Evolutionary conservation across 2,797 vertebrate species (phyloP), one percentile per base, ranked within the genome.

Genomic region (Thunnus albacares): DNA sequence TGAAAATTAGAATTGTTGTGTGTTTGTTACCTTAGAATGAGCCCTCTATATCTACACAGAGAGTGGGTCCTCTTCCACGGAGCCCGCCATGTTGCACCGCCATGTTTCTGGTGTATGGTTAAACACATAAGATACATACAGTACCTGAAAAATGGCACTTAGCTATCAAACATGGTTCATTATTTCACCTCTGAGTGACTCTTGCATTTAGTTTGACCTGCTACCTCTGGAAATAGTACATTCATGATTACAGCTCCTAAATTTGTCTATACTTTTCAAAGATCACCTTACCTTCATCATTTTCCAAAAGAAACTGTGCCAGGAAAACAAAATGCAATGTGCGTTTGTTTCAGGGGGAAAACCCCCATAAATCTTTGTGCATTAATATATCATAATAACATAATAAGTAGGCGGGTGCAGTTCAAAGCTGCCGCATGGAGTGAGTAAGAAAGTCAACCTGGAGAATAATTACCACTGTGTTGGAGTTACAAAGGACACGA

Each of bases 351-450:
- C 57, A 73, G 62, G 51, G 28, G 82, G 86, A 86, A 90, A 91
- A 71, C 35, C 53, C 80, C 78, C 64, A 84, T 91, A 90, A 89
- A 90, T 49, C 85, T 82, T 77, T 88, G 86, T 82, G 28, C 73
- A 51, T 83, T 74, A 84, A 89, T 89, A 80, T 62, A 87, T 86
- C 81, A 82, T 87, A 81, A 89, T 90, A 85, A 85, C 85, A 86
- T 91, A 91, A 91, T 90, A 80, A 92, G 81, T 62, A 89, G 79
- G 84, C 53, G 47, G 81, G 71, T 47, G 0, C 1, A n/a, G 83
- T 87, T 92, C 86, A 89, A 90, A 91, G 83, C 10, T 6, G 3
- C 26, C 38, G 24, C 53, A 47, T 63, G 49, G 30, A 81, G 38
- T 33, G 35, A 81, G 75, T 71, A 53, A 61, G 56, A 72, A 43